Evolutionary conservation across 2,797 vertebrate species (phyloP), one percentile per base, ranked within the genome.

Genomic region (Parauchenoglanis punctatus): DNA sequence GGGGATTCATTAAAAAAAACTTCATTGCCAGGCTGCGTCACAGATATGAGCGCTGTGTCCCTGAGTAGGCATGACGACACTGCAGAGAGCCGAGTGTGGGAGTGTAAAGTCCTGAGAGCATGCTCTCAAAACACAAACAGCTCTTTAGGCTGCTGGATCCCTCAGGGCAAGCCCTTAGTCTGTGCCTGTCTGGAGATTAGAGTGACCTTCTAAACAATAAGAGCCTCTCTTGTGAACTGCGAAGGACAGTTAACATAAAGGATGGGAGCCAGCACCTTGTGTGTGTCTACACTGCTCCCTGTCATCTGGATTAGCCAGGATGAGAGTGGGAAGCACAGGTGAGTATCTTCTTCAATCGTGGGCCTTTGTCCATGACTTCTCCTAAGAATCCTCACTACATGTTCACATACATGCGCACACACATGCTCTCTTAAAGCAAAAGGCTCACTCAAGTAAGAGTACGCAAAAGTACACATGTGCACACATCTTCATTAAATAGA

Each of bases 111-210:
- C 59, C 44, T 76, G 28, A 82, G 49, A 82, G 81, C 63, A 52
- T 67, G 72, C 10, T 87, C 46, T 65, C 25, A 54, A 35, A 76
- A 58, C 59, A 88, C 65, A 85, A 81, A 81, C 44, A 75, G 23
- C 5, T 56, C 67, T 76, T 68, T 44, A 85, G 25, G n/a, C 81
- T 83, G 8, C 76, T 86, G 72, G 58, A 56, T 65, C 46, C 28
- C 61, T 68, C 13, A 3, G 76, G 54, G 10, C 10, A 61, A 63
- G 65, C 40, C 76, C 54, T 61, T 5, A 59, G 67, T 40, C 76
- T 81, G 76, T 40, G 58, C 76, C 67, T 81, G 83, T 52, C 87
- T 75, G 11, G 23, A 85, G 77, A 88, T 82, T 88, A 86, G 44
- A 67, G 35, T 58, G 61, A 23, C 49, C 52, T 49, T 35, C 49